Evolutionary conservation across 2,797 vertebrate species (phyloP), one percentile per base, ranked within the genome.

Genomic region (Limnodromus scolopaceus): DNA sequence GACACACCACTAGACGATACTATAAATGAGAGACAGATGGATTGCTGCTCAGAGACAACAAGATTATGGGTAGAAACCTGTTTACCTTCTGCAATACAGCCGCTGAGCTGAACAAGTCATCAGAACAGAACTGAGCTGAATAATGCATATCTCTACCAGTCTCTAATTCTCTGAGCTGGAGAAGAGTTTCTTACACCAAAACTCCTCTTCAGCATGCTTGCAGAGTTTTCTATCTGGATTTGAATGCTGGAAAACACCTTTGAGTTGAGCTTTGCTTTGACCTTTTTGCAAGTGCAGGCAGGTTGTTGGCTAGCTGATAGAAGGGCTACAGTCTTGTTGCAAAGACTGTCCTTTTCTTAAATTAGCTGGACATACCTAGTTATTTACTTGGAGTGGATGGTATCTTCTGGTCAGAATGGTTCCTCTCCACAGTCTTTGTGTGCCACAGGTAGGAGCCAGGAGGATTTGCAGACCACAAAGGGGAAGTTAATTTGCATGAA

Each of bases 21-120:
- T 93, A 49, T 88, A 87, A 55, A 71, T 75, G 71, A 97, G 65
- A 95, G 89, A 92, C 95, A 92, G 93, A 92, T 96, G 97, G 84
- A 80, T 94, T 96, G 87, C 89, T 94, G 95, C 85, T 92, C 87
- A 82, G 64, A 93, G 95, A 87, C 75, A 84, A 94, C 48, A 66
- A 93, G 78, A 95, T 66, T 66, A 83, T 87, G 64, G 64, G 20
- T 77, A 71, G 87, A 94, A 94, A 94, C 61, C 63, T 91, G 61
- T 96, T 93, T 96, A 90, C 80, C 55, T 97, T 96, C 96, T 96
- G 61, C 79, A 88, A 84, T 80, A 78, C 86, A 81, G 87, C 49
- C 28, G 3, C 70, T 6, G 14, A 78, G 55, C 83, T 93, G 76
- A 96, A 83, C 82, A 92, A 90, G 74, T 86, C 80, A 81, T 74